Base-by-base conservation (phyloP, 2,113 vertebrate genomes). In the Xenotilapia caudafasciata region DNA sequence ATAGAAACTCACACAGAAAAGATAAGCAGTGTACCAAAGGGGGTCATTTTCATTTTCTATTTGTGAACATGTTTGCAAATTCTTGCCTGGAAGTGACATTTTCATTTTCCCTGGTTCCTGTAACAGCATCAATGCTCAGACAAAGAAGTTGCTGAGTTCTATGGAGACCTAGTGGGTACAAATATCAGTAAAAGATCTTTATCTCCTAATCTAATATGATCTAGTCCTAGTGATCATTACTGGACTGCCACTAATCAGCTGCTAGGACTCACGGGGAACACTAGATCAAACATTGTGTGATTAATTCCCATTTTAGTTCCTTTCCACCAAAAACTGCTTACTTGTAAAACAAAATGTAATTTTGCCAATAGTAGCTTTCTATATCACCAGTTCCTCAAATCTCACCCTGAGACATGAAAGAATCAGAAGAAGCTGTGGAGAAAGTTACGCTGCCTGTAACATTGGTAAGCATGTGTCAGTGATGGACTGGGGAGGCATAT, bases 401-500 rank as follows among this genome's bases (percentile, higher is more conserved):
- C 35, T 42, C 3, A 9, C 0, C 1, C 62, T 21, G 33, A 68
- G 0, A 21, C 19, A 38, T 21, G 0, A 68, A 68, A 65, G 62
- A 13, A 38, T 68, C 62, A 13, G 62, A 13, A 68, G 62, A 68
- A 68, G 62, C 1, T 12, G 33, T 68, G 62, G 19, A 38, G 62
- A 21, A 40, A 0, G 33, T 68, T 68, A 21, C 3, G 1, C 3
- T 65, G 4, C 60, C 60, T 65, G 31, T 65, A 21, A 38, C 1
- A 38, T 38, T 65, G 33, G 33, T 65, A n/a, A 1, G 60, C 3
- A 13, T 65, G 60, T 1, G 60, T 38, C 60, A 65, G 19, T 65
- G 60, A 65, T 65, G 33, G 19, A 2, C 60, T n/a, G 19, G 19
- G 19, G 33, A 65, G 60, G 33, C 10, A 65, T 38, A 65, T 13